These are phyloP conservation scores for Caerostris darwini DNA, from an alignment of 1,140 invertebrate genomes.

Conservation along the genomic window DNA sequence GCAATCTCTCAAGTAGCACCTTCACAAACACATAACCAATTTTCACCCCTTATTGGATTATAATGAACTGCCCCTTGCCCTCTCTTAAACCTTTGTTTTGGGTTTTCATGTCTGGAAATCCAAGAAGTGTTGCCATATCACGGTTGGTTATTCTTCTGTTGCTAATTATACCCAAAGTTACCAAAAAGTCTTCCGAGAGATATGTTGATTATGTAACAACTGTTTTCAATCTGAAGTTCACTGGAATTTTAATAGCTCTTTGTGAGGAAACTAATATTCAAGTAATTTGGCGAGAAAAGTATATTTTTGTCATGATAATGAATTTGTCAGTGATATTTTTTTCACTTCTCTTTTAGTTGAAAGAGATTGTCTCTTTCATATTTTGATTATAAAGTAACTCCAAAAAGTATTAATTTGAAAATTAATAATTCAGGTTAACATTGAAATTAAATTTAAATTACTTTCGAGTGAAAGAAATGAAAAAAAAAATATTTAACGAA, in stretches of 20 bases:
- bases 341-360: too few species aligned
- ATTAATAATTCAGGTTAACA: too few species aligned
- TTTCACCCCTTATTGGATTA: slow-evolving; percentile 47
- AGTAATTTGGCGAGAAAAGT: not conserved
- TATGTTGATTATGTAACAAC: slow-evolving; percentile 52
- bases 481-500: too few species aligned
- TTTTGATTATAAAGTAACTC: too few species aligned
- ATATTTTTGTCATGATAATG: slow-evolving; percentile 36
- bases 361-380: too few species aligned
- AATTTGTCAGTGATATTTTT: not conserved
- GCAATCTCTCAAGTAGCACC: not conserved
- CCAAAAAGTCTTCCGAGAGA: not conserved
- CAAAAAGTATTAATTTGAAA: too few species aligned
- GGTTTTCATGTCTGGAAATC: not conserved
- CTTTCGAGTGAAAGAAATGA: too few species aligned
- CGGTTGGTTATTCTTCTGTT: not conserved
- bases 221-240: slow-evolving; percentile 14
- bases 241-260: not conserved
- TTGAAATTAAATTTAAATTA: too few species aligned
- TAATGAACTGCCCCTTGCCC: not conserved
- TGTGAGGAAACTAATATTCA: not conserved
- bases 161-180: slow-evolving; percentile 13
- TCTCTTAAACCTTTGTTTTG: not conserved
- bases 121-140: slow-evolving; percentile 5
- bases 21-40: slow-evolving; percentile 11